phyloP scores from a whole-genome alignment of 1,140 invertebrate genomes.

The Pseudomyrmex cubaensis region DNA sequence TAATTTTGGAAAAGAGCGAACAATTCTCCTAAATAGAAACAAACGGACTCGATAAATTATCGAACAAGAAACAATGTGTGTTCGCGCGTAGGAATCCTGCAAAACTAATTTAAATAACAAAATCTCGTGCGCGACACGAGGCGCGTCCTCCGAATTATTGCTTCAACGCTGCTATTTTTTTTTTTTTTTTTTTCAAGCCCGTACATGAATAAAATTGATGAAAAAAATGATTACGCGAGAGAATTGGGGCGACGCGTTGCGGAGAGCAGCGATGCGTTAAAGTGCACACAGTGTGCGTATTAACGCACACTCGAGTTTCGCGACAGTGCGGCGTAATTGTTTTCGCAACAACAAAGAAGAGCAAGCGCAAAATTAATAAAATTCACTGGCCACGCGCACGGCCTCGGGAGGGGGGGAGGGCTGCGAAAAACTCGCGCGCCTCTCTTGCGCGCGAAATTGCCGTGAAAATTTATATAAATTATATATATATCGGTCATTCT shows the following conservation, averaged over 20 bases:
- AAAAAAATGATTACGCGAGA: background rate
- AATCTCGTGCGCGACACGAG: no score
- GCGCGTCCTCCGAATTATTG: no score
- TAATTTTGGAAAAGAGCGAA: no score
- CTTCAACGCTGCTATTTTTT: no score
- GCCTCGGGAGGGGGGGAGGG: background rate
- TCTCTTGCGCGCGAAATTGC: slow-evolving; percentile 29
- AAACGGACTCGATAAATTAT: no score
- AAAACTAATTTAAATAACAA: no score
- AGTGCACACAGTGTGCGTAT: slow-evolving; percentile 5
- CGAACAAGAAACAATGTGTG: no score
- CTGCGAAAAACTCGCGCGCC: background rate
- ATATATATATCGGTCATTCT: slow-evolving; percentile 15
- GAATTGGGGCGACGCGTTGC: background rate
- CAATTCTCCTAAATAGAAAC: no score
- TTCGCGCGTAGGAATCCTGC: no score
- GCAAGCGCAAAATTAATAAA: slow-evolving; percentile 40
- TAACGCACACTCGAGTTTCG: slow-evolving; percentile 30
- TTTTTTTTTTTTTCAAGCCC: background rate
- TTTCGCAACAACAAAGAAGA: background rate
- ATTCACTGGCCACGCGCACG: slow-evolving; percentile 20
- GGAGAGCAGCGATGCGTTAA: background rate
- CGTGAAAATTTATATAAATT: slow-evolving; percentile 58
- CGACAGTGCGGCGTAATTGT: background rate
- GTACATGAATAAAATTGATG: background rate